phyloP scores from a whole-genome alignment of 1,140 invertebrate genomes.

The Drosophila miranda region DNA sequence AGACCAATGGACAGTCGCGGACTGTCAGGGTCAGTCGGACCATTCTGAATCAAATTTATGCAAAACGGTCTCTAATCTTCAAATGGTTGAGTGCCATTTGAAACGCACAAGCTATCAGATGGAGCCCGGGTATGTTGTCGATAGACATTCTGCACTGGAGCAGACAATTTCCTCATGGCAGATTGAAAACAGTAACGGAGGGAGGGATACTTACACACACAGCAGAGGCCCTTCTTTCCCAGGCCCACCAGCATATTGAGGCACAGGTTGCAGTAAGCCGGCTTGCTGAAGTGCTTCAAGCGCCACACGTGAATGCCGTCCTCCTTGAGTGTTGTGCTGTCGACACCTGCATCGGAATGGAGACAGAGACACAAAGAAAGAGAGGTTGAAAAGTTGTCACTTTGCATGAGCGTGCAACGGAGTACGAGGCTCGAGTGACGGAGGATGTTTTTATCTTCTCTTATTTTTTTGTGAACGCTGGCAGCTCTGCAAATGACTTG shows the following conservation, averaged over 20 bases:
- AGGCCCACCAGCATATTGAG: constrained; percentile 97
- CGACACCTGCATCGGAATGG: constrained; percentile 80
- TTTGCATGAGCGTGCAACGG: constrained; percentile 40
- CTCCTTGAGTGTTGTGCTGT: constrained; percentile 95
- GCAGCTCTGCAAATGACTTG: constrained; percentile 68
- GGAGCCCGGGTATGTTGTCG: neutral
- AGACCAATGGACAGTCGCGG: too few species aligned
- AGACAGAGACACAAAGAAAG: constrained; percentile 1
- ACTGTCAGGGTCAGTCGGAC: too few species aligned
- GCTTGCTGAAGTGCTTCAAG: constrained; percentile 96
- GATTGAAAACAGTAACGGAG: neutral
- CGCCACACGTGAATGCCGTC: constrained; percentile 98
- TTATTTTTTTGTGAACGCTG: neutral
- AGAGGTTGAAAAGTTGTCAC: constrained; percentile 29
- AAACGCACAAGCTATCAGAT: too few species aligned
- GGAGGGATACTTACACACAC: constrained; percentile 89
- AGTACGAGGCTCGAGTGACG: constrained; percentile 3
- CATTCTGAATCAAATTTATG: too few species aligned
- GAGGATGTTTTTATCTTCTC: constrained; percentile 9
- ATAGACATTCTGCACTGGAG: constrained; percentile 3
- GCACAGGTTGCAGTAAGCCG: constrained; percentile 98
- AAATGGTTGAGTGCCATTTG: too few species aligned
- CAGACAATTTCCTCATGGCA: constrained; percentile 46
- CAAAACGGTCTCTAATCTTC: too few species aligned
- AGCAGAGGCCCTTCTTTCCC: constrained; percentile 97